Evolutionary conservation across 2,888 invertebrate genomes (phyloP), one percentile per base, ranked within the genome.

Genomic region (Ophion ventricosus): DNA sequence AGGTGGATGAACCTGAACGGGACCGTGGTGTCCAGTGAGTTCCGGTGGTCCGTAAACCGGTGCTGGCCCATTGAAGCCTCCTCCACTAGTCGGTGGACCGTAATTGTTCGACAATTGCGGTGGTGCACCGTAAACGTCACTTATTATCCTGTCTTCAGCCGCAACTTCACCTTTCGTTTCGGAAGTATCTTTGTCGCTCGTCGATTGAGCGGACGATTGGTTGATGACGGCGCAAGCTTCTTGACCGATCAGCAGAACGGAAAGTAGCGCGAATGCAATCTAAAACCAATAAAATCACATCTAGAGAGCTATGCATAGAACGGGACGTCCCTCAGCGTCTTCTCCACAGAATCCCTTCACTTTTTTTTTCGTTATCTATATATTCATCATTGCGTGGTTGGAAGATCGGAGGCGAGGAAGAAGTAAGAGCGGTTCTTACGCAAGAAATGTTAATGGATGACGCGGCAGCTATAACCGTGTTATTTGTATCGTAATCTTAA

Each of bases 1-100:
- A 0, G 95, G 95, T 0, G 95, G 94, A 70, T 94, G 94, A 7
- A 91, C 91, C 14, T 92, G 89, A 2, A 90, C 89, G 57, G 93
- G 92, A 0, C 92, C 91, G 75, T 91, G 93, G 91, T 88, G 93
- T 80, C 89, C 94, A 87, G 88, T 93, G 88, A 81, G 90, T 88
- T 93, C 91, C 63, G 94, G 93, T 49, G 94, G 93, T 8, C 94
- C 94, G 85, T 94, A 94, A 23, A 92, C 89, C 10, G 93, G 93
- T 11, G 92, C 92, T 17, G 94, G 91, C 11, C 91, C 90, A n/a
- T 89, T 90, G 79, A 89, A 89, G 20, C 87, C 85, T 2, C 82
- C 82, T 59, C 74, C 81, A 25, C 80, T 63, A 7, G 79, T 29
- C 2, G 90, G 93, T 49, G 94, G 93, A 61, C 94, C 94, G 78